Evolutionary conservation across 2,113 vertebrate genomes (phyloP), one percentile per base, ranked within the genome.

Genomic region (Elephantulus edwardii): DNA sequence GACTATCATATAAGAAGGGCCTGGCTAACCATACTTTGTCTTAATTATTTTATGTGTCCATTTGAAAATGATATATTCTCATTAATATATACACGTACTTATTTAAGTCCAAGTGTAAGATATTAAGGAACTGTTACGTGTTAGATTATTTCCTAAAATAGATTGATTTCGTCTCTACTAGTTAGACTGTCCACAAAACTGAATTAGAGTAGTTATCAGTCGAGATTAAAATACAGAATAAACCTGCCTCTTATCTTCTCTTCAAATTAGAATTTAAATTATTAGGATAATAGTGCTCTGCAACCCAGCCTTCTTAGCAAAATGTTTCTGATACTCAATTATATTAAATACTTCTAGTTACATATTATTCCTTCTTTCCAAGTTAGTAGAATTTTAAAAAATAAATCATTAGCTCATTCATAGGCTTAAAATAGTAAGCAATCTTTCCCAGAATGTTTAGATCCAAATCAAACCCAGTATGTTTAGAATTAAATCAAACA

Each of bases 1-100:
- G 13, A 84, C 38, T 87, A 58, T 87, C 38, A 44, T 48, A 58
- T 35, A 76, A 33, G 19, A 88, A 77, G 28, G 38, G 62, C 1
- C 4, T 30, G 33, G 62, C 88, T 93, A 46, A 38, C 24, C 30
- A 64, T 28, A 40, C 11, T 58, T 58, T 26, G 22, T 78, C 58
- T 90, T 35, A 56, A 56, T 77, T 89, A 22, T 86, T 91, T 72
- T 38, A 72, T 56, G 16, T 74, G 17, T 87, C 38, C 76, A 42
- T 64, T 60, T 74, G 9, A 81, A 35, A 26, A 22, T 72, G 16
- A 81, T 92, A 66, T n/a, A n/a, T n/a, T n/a, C n/a, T n/a, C n/a
- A n/a, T n/a, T n/a, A n/a, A n/a, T n/a, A n/a, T n/a, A n/a, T n/a
- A n/a, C n/a, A n/a, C n/a, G n/a, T n/a, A n/a, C n/a, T n/a, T n/a